Base-by-base conservation (phyloP, 2,888 invertebrate species). In the Timema cristinae region DNA sequence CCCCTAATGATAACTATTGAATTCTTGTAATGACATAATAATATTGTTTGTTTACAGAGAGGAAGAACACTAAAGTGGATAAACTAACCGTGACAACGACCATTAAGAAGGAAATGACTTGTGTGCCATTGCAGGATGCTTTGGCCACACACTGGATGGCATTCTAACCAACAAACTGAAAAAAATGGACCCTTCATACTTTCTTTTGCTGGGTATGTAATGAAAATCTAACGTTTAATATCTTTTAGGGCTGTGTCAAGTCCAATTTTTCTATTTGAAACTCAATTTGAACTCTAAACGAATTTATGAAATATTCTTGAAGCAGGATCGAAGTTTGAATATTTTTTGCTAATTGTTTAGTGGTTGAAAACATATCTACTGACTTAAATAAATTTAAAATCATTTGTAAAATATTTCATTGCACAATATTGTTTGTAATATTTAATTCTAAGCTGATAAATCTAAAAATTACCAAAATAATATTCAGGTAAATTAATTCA, bases 121-220 rank as follows among this genome's bases (percentile, higher is more conserved):
- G 87, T 79, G 89, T 89, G 49, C 88, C 89, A 6, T 85, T 91
- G 74, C 88, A 90, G 80, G 88, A 86, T 72, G 90, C 90, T 71
- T 81, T 91, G 7, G 87, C 89, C 68, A 87, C 88, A 10, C 89
- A 91, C 77, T 86, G 89, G 84, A 86, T 66, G 85, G 87, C 51
- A 83, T 85, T 69, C 83, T 88, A 79, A 82, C 85, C 15, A 89
- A 88, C 61, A 86, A 89, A 77, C 79, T 90, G 10, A 90, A 89
- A 74, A 88, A 89, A 51, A 88, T 89, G 47, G 91, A 91, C 74
- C 88, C 88, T 5, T 89, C 90, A 0, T 93, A 91, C 81, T 90
- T 91, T 76, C 84, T 92, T 49, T 87, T 90, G 83, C 87, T 89
- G 82, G 86, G 89, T 89, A 16, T 68, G 8, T 15, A 68, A 8